A percentile compares a stretch with the other conserved stretches of the same genome.
Evolutionary conservation across 2,888 invertebrate species (phyloP).

Genomic region (Pyrrhosoma nymphula): DNA sequence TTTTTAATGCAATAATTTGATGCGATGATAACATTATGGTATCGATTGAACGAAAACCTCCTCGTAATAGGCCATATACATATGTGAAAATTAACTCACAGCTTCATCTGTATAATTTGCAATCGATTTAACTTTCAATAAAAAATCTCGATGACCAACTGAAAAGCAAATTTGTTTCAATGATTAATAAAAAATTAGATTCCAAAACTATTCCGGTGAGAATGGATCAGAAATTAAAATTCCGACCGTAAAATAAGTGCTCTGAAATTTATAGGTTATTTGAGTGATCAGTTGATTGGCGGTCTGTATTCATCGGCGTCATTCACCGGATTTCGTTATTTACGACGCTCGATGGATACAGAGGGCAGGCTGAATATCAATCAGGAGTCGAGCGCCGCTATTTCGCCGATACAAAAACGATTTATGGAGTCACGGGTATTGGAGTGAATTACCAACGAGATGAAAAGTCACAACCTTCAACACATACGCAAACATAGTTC

Average conservation of each 20-base stretch:
- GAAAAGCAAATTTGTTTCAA: too few relatives aligned
- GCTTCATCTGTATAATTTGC: too few relatives aligned
- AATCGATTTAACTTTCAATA: too few relatives aligned
- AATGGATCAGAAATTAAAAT: not conserved
- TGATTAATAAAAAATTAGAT: not conserved
- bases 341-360: not conserved
- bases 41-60: too few relatives aligned
- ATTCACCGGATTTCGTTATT: not conserved
- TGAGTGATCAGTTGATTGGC: not conserved
- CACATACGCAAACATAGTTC: too few relatives aligned
- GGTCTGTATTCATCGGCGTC: not conserved
- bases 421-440: not conserved
- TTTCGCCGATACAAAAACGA: not conserved
- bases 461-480: too few relatives aligned
- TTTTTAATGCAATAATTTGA: too few relatives aligned
- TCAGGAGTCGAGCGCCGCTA: not conserved
- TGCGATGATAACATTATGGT: too few relatives aligned
- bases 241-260: not conserved
- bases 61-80: too few relatives aligned
- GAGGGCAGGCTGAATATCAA: not conserved
- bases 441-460: too few relatives aligned
- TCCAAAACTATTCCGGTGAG: not conserved
- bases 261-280: not conserved
- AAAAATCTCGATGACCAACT: too few relatives aligned
- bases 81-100: too few relatives aligned